Evolutionary conservation across 2,797 vertebrate species (phyloP), one percentile per base, ranked within the genome.

Genomic region (Astyanax mexicanus): DNA sequence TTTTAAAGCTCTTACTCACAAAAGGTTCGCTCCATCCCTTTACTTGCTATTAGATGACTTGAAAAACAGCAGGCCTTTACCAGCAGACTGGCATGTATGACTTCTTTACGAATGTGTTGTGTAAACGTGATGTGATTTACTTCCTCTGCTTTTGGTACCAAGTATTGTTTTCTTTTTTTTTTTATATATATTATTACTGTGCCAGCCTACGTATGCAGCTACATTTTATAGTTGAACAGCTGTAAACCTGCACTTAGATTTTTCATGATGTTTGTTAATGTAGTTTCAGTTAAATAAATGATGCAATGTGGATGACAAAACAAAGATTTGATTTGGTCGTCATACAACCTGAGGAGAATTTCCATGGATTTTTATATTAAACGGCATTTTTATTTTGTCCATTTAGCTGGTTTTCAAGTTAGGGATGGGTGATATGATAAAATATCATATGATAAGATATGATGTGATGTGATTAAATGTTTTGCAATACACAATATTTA

Each of bases 171-270:
- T 7, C 0, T 23, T 51, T 54, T 27, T 13, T 11, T 17, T 10
- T 15, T 60, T 10, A 64, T 45, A 55, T 45, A 12, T 51, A 47
- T 71, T 45, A 12, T 49, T 55, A 70, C 2, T 77, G 38, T 62
- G 47, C 6, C n/a, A 37, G 35, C 23, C 4, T 55, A 12, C 8
- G 35, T 60, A 49, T 75, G 42, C 12, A 35, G 47, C 55, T 47
- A 37, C 21, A 49, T 5, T 69, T 60, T 58, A 23, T 32, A 25
- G 55, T 23, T 25, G 37, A 68, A 23, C 1, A 0, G n/a, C 23
- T 71, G 44, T 75, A 52, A 40, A 21, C 17, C 23, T 65, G 45
- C 37, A 54, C 65, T 40, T 27, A 13, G 15, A 37, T 40, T 32
- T 44, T 15, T n/a, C n/a, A 4, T 52, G 19, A 55, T 5, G 11